phyloP scores from a whole-genome alignment of 2,113 vertebrate genomes.

The Oceanodroma tethys region DNA sequence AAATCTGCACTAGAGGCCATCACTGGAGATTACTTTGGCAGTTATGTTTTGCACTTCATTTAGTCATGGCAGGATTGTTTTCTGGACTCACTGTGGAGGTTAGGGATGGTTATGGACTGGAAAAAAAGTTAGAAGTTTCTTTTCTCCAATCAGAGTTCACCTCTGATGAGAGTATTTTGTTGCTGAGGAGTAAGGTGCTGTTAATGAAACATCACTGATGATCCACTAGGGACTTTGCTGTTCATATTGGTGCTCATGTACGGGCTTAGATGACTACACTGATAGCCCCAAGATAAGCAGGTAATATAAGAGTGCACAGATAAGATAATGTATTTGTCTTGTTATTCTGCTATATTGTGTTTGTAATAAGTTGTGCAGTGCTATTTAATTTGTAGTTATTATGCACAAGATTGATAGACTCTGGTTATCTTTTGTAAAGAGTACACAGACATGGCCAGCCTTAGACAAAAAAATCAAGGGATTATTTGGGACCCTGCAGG shows the following conservation, averaged over 20 bases:
- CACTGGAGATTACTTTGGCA: neutral
- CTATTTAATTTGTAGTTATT: neutral
- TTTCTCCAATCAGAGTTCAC: neutral
- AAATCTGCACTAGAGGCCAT: neutral
- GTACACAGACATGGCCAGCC: neutral
- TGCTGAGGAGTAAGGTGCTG: neutral
- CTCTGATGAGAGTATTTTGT: neutral
- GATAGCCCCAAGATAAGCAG: neutral
- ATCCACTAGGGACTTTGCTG: neutral
- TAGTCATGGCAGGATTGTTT: neutral
- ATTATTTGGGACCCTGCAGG: neutral
- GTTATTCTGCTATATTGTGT: neutral
- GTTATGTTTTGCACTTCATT: neutral
- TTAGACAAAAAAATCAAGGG: neutral
- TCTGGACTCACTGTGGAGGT: neutral
- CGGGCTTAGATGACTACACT: neutral
- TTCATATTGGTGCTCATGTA: neutral
- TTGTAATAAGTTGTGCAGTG: neutral
- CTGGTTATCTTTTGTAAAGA: neutral
- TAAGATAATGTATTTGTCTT: neutral
- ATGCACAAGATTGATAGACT: neutral
- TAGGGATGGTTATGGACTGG: neutral
- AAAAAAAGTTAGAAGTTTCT: neutral
- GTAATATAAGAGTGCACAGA: neutral
- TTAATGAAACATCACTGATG: neutral